phyloP scores from a whole-genome alignment of 2,797 vertebrate species.

The Carduelis carduelis region DNA sequence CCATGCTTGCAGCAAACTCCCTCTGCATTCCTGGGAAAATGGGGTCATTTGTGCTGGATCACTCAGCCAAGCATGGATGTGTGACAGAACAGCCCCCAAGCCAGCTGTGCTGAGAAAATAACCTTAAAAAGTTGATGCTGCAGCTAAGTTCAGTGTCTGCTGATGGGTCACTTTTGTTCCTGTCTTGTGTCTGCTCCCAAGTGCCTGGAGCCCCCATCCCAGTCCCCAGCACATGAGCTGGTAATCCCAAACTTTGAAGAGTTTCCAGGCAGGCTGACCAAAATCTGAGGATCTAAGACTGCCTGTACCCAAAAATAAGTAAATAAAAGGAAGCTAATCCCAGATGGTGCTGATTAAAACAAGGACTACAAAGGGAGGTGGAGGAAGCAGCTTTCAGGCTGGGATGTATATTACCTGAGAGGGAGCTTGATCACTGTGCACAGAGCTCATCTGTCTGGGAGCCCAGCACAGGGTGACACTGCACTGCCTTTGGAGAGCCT shows the following conservation, averaged over 20 bases:
- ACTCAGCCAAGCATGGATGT: not conserved
- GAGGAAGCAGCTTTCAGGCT: slow-evolving; percentile 18
- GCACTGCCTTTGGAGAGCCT: not conserved
- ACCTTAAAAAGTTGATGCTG: not conserved
- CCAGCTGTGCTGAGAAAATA: not conserved
- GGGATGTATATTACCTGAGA: not conserved
- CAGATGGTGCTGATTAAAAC: not conserved
- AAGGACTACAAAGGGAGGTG: not conserved
- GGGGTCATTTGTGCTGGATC: not conserved
- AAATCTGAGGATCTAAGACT: not conserved
- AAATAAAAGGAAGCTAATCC: not conserved
- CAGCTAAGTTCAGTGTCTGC: not conserved
- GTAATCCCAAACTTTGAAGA: not conserved
- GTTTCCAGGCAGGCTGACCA: not conserved
- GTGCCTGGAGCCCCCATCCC: not conserved
- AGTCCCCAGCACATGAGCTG: not conserved
- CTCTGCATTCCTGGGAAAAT: slow-evolving; percentile 31
- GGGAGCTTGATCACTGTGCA: not conserved
- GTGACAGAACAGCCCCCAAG: not conserved
- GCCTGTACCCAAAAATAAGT: not conserved
- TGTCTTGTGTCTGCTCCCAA: not conserved
- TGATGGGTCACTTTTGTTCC: not conserved
- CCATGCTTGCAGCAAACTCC: not conserved
- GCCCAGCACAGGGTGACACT: not conserved
- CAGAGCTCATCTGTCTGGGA: not conserved